Evolutionary conservation across 2,888 invertebrate genomes (phyloP).

Genomic region (Uropetala carovei): DNA sequence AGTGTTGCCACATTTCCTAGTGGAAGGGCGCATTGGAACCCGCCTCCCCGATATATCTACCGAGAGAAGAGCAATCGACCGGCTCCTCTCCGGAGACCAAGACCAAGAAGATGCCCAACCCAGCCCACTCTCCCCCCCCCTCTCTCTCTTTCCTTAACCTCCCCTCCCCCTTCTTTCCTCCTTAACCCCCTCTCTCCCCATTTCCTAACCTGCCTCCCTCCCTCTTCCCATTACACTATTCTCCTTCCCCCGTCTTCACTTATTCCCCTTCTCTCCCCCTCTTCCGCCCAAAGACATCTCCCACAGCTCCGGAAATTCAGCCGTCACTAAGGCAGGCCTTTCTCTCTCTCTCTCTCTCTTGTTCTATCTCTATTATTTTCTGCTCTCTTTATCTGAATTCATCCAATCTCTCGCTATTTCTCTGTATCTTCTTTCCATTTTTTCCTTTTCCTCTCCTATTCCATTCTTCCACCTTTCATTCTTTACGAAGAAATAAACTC

Average conservation of each 20-base stretch:
- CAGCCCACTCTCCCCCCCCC: background rate
- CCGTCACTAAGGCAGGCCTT: constrained; percentile 48
- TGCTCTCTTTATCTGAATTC: background rate
- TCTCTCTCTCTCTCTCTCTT: background rate
- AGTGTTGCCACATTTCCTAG: constrained; percentile 47
- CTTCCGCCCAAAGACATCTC: constrained; percentile 44
- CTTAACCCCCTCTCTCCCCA: no score
- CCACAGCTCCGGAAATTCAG: constrained; percentile 57
- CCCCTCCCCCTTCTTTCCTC: background rate
- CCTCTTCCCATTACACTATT: no score
- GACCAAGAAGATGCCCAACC: constrained; percentile 20
- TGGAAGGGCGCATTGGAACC: constrained; percentile 13
- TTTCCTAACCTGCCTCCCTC: no score
- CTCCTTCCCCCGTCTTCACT: background rate
- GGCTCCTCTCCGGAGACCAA: constrained; percentile 40
- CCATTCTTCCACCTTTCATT: background rate
- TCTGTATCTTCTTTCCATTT: background rate
- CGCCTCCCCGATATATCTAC: constrained; percentile 43
- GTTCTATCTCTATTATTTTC: background rate
- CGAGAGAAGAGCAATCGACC: constrained; percentile 38
- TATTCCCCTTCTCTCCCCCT: background rate
- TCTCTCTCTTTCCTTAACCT: background rate
- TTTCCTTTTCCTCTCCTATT: background rate
- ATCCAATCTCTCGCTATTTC: background rate
- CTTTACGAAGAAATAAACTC: background rate